Evolutionary conservation across 2,113 vertebrate species (phyloP), one percentile per base, ranked within the genome.

Genomic region (Python bivittatus): DNA sequence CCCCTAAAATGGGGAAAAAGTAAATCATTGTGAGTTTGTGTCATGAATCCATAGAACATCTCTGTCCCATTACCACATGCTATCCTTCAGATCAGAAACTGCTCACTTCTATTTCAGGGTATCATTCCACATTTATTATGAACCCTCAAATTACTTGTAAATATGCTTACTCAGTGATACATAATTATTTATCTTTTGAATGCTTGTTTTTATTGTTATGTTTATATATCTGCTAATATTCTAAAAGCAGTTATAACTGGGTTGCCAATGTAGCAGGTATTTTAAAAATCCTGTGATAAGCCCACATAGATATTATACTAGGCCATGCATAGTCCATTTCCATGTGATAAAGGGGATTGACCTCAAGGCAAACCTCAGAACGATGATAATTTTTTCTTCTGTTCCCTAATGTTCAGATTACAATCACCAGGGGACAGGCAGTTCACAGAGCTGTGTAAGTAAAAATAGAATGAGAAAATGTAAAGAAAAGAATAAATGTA

Each of bases 391-490:
- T 15, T 23, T 25, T 79, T 79, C 11, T 42, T 2, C 10, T 27
- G 12, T 56, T 56, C 72, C 53, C 23, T 84, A 38, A 27, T 12
- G 27, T 90, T 83, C 38, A 42, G 68, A 90, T 83, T 90, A 38
- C 83, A 38, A 90, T 44, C 33, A 88, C 33, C 60, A 57, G 22
- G 11, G 27, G 33, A 83, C 23, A 83, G 54, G 52, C n/a, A 33
- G 44, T 79, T 79, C 42, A 42, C 53, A 58, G 53, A 57, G 12
- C 27, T 88, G 86, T 12, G n/a, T 88, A 56, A 88, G 56, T 25
- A 60, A 88, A 48, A 48, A 88, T 29, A 93, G 91, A 93, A 92
- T 23, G 86, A 91, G 20, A 44, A 33, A 44, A 57, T 42, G 38
- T 25, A 83, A 58, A 83, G 12, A 7, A 57, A 20, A 29, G 68